Base-by-base conservation (phyloP, 2,888 invertebrate species). In the Cinara cedri region DNA sequence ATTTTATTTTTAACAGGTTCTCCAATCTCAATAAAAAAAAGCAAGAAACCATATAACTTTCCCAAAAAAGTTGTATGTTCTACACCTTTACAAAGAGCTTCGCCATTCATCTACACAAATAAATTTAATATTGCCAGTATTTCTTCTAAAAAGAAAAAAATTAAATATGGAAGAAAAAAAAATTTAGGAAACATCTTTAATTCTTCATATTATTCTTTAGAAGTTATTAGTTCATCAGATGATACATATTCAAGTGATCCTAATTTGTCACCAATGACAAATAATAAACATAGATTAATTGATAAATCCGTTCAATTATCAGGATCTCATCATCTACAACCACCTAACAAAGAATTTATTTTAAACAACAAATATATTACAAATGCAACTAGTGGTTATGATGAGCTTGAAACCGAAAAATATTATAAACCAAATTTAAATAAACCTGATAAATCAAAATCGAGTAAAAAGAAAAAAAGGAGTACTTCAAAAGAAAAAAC, bases 231-330 rank as follows among this genome's bases (percentile, higher is more conserved):
- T 10, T 21, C 49, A 46, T n/a, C 11, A 24, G 21, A 55, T 51
- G 10, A 34, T 51, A 44, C 10, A 72, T 14, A 16, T 19, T 14
- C 24, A 34, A 62, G 19, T 51, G 49, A 16, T 72, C 62, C 62
- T 51, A 49, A n/a, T 19, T 44, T 21, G 1, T 49, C 1, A 26
- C 21, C 3, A 24, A n/a, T n/a, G 24, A 44, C 19, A 10, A 66
- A 55, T 19, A n/a, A 60, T 57, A 60, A 70, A 14, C 24, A 14
- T 54, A 26, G 14, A 3, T 19, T 1, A n/a, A 14, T 76, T 54
- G 66, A 76, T n/a, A 13, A 76, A 21, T 78, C 76, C 19, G n/a
- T 68, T 68, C 19, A 16, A 78, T 49, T 78, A 60, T 57, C 76
- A 26, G 24, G 68, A 57, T 68, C 19, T 26, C 8, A 34, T 57